Conservation (phyloP, 2,797 vertebrate genomes). For the Aulostomus chinensis region DNA sequence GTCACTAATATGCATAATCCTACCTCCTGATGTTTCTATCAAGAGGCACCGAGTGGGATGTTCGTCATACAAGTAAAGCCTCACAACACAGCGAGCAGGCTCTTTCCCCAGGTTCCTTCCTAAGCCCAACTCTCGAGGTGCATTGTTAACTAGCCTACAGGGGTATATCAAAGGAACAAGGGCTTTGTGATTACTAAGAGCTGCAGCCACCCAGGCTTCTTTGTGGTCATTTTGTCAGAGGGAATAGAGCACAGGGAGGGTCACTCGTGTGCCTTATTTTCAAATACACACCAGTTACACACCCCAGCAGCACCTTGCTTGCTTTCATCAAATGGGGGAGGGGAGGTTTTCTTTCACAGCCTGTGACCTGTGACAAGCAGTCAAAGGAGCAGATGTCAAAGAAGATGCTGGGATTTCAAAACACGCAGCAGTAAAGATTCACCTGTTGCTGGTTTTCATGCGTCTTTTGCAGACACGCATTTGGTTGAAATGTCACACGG, state of each 20-base stretch:
- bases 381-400: constrained; percentile 19
- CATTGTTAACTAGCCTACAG: constrained; percentile 52
- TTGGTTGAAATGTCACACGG: neutral
- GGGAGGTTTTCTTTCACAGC: constrained; percentile 16
- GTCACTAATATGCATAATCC: constrained; percentile 75
- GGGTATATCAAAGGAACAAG: constrained; percentile 69
- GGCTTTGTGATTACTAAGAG: constrained; percentile 64
- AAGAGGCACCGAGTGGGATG: constrained; percentile 66
- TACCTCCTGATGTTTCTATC: constrained; percentile 77
- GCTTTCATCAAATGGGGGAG: constrained; percentile 15
- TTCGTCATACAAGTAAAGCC: constrained; percentile 68
- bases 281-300: constrained; percentile 26
- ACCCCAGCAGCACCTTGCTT: constrained; percentile 32
- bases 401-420: neutral
- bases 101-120: constrained; percentile 58
- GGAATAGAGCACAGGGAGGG: constrained; percentile 36
- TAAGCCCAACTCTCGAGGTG: constrained; percentile 65
- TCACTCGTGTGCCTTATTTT: constrained; percentile 41
- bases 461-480: neutral
- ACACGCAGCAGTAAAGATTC: neutral
- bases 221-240: constrained; percentile 44
- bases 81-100: constrained; percentile 58
- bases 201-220: constrained; percentile 45
- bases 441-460: neutral
- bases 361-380: constrained; percentile 21